phyloP scores from a whole-genome alignment of 2,888 invertebrate genomes.

The Odontothrips loti region DNA sequence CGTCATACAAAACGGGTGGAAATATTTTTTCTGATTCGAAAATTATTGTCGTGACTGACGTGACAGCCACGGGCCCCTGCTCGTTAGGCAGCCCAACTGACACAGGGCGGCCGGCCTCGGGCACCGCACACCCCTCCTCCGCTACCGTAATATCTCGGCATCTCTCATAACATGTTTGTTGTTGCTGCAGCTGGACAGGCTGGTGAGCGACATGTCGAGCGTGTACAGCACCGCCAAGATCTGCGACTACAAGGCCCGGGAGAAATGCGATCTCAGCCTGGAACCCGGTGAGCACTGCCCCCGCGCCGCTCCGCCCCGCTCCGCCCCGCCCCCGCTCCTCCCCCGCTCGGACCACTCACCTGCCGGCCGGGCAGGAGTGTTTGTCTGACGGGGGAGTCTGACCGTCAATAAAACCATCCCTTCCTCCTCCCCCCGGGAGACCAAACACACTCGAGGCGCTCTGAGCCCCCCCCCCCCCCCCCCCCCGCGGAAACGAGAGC shows the following conservation, averaged over 20 bases:
- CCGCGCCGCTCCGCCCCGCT: neutral
- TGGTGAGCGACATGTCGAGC: slow-evolving; percentile 63
- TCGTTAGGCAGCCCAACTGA: too few relatives aligned
- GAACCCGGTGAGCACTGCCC: slow-evolving; percentile 59
- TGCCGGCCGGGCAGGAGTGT: neutral
- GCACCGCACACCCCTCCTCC: too few relatives aligned
- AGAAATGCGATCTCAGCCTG: slow-evolving; percentile 60
- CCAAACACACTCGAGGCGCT: too few relatives aligned
- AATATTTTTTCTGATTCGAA: too few relatives aligned
- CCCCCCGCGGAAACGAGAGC: too few relatives aligned
- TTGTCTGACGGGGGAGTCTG: neutral
- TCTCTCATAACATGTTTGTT: too few relatives aligned
- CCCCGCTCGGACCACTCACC: neutral
- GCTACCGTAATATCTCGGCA: too few relatives aligned
- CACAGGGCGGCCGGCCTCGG: too few relatives aligned
- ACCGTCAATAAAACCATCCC: neutral
- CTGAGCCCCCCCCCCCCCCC: neutral
- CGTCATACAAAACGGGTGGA: too few relatives aligned
- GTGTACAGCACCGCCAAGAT: slow-evolving; percentile 74
- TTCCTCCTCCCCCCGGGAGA: too few relatives aligned
- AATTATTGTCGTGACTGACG: too few relatives aligned
- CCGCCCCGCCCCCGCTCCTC: neutral
- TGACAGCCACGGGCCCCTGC: too few relatives aligned
- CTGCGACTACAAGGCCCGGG: slow-evolving; percentile 61
- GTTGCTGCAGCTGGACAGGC: neutral